Conservation (phyloP, 2,113 vertebrate genomes). For the Rousettus leschenaultii region DNA sequence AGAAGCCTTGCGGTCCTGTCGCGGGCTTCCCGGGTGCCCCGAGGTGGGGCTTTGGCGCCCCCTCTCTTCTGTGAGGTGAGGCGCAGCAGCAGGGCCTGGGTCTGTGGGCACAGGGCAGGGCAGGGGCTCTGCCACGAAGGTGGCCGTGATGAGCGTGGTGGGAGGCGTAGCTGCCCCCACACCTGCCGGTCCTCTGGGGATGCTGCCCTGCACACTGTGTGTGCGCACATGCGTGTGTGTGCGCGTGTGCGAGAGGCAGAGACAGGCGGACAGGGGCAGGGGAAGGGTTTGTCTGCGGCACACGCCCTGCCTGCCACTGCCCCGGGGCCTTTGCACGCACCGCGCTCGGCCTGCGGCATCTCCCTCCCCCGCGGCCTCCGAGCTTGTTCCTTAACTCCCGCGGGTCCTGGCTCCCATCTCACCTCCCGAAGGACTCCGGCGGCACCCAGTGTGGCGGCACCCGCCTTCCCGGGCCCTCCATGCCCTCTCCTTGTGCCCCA, state of each 20-base stretch:
- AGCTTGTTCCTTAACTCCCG: not conserved
- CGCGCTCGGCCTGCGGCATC: not conserved
- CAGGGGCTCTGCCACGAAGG: not conserved
- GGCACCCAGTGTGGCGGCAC: too few species aligned
- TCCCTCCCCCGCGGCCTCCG: not conserved
- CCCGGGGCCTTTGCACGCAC: not conserved
- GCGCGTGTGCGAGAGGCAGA: not conserved
- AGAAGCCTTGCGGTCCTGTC: too few species aligned
- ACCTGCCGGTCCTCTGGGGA: not conserved
- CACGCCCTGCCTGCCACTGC: not conserved
- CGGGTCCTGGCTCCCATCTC: not conserved
- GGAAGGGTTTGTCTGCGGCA: too few species aligned
- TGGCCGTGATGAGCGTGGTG: accelerated
- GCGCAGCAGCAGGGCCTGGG: not conserved
- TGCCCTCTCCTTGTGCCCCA: too few species aligned
- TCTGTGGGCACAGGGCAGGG: not conserved
- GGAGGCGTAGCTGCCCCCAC: too few species aligned
- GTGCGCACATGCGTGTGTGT: not conserved
- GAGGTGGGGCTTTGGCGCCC: not conserved
- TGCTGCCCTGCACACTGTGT: not conserved
- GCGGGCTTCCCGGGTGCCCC: not conserved
- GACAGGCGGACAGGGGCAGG: too few species aligned
- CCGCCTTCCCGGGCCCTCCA: too few species aligned
- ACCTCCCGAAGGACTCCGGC: not conserved
- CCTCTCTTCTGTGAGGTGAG: not conserved